phyloP scores from a whole-genome alignment of 2,888 invertebrate genomes.

The Leucophora obtusa region DNA sequence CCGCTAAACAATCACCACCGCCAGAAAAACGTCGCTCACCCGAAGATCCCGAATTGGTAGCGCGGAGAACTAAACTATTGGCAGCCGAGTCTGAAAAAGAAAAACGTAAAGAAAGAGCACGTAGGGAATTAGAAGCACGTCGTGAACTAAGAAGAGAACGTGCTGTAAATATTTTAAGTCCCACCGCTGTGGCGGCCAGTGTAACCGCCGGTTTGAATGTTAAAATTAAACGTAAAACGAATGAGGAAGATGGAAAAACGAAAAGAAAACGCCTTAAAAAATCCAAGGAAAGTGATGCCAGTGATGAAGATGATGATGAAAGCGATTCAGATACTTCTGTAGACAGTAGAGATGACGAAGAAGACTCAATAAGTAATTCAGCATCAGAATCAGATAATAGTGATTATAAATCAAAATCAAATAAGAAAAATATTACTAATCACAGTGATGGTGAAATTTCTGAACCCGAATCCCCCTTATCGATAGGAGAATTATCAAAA shows the following conservation, averaged over 20 bases:
- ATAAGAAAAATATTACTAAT: slow-evolving; percentile 45
- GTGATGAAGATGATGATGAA: slow-evolving; percentile 70
- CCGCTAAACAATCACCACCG: slow-evolving; percentile 9
- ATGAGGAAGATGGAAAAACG: slow-evolving; percentile 65
- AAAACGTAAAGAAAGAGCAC: slow-evolving; percentile 86
- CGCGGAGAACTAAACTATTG: slow-evolving; percentile 84
- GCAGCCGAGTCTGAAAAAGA: slow-evolving; percentile 88
- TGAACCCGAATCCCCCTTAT: slow-evolving; percentile 80
- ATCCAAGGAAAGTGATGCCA: slow-evolving; percentile 54
- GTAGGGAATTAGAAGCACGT: slow-evolving; percentile 86
- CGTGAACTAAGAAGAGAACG: slow-evolving; percentile 78
- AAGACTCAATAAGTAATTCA: slow-evolving; percentile 65
- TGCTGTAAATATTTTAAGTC: slow-evolving; percentile 71
- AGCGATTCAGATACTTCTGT: slow-evolving; percentile 74
- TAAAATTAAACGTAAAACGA: slow-evolving; percentile 70
- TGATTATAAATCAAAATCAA: slow-evolving; percentile 64
- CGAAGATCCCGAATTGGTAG: slow-evolving; percentile 80
- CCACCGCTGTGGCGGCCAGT: slow-evolving; percentile 74
- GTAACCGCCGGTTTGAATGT: slow-evolving; percentile 75
- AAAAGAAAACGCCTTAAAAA: slow-evolving; percentile 69
- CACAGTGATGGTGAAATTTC: slow-evolving; percentile 58
- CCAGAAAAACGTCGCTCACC: slow-evolving; percentile 68
- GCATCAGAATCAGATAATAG: slow-evolving; percentile 67
- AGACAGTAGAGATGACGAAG: slow-evolving; percentile 60
- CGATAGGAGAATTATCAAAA: slow-evolving; percentile 80